phyloP scores from a whole-genome alignment of 1,140 invertebrate species.

The Zaprionus ghesquierei region DNA sequence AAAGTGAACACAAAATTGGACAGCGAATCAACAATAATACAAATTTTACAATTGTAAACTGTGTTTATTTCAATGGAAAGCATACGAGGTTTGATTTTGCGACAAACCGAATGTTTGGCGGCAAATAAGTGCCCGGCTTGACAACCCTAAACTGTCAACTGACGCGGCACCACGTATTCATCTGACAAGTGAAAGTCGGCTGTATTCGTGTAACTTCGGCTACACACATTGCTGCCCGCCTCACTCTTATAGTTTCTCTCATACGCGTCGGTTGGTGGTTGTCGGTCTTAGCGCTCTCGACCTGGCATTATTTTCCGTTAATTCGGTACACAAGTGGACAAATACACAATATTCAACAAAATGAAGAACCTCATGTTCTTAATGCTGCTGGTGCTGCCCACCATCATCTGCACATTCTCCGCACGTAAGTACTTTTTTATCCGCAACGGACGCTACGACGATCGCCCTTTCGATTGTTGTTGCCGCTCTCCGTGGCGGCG shows the following conservation, averaged over 20 bases:
- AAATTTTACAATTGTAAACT: not conserved
- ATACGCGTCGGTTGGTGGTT: constrained; percentile 43
- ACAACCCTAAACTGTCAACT: constrained; percentile 49
- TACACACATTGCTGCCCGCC: constrained; percentile 42
- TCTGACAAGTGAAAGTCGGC: constrained; percentile 74
- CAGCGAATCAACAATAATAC: not conserved
- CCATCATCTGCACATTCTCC: constrained; percentile 84
- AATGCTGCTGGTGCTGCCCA: constrained; percentile 84
- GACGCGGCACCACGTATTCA: constrained; percentile 77
- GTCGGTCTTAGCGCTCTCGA: constrained; percentile 16
- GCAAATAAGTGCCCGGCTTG: not conserved
- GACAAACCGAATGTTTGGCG: not conserved
- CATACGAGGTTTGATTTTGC: not conserved
- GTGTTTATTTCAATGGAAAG: not conserved
- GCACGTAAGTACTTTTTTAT: constrained; percentile 83
- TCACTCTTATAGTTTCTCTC: constrained; percentile 57
- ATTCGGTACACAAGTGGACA: constrained; percentile 1
- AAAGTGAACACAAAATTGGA: not conserved
- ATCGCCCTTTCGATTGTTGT: constrained; percentile 12
- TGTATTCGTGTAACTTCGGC: constrained; percentile 57
- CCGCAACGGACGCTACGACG: not conserved
- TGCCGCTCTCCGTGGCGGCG: not conserved
- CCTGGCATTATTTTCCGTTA: constrained; percentile 32
- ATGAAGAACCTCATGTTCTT: constrained; percentile 86
- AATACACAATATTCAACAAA: constrained; percentile 50